Evolutionary conservation across 2,113 vertebrate genomes (phyloP).

Genomic region (Copsychus sechellarum): DNA sequence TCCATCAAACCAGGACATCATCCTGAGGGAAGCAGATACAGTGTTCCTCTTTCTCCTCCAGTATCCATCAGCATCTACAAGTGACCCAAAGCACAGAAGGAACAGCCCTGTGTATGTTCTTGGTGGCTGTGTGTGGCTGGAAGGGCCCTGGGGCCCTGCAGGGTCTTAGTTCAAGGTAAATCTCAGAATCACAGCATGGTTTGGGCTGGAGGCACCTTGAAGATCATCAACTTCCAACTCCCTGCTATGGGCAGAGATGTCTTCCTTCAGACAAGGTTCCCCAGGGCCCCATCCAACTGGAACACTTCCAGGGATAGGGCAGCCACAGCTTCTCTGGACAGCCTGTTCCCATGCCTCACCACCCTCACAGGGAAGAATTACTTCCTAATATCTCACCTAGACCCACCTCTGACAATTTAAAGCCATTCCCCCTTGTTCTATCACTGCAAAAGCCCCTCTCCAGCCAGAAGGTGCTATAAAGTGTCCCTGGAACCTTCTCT

Average conservation of each 20-base stretch:
- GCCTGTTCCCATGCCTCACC: background rate
- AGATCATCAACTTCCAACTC: background rate
- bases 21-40: background rate
- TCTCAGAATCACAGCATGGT: background rate
- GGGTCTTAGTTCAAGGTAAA: background rate
- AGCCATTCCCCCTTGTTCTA: background rate
- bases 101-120: fast-evolving
- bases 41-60: background rate
- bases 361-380: background rate
- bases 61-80: fast-evolving
- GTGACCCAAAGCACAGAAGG: background rate
- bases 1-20: background rate
- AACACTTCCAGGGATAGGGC: background rate
- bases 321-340: background rate
- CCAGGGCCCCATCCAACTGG: background rate
- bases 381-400: background rate
- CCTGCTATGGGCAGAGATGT: background rate
- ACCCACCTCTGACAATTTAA: background rate
- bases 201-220: background rate
- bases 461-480: background rate
- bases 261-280: background rate
- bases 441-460: background rate
- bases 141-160: background rate
- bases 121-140: background rate
- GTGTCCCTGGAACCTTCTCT: background rate